Conservation (phyloP, 2,888 invertebrate genomes). For the Lasioglossum figueresi region DNA sequence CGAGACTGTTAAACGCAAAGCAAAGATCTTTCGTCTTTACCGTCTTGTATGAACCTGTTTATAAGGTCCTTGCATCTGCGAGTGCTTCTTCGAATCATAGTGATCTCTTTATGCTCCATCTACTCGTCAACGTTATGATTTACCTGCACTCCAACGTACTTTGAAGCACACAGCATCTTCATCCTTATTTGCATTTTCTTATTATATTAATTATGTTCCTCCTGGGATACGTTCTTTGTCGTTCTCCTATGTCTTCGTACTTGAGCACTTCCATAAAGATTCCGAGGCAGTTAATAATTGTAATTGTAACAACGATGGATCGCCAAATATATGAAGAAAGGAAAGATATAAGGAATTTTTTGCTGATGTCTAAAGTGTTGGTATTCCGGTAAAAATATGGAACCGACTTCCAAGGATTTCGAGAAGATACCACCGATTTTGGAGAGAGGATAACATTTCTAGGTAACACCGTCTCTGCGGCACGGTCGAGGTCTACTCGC, state of each 20-base stretch:
- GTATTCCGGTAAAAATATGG: neutral
- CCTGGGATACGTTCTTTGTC: neutral
- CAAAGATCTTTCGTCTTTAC: neutral
- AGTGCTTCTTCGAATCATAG: neutral
- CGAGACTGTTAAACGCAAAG: neutral
- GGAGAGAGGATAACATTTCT: neutral
- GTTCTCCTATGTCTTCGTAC: neutral
- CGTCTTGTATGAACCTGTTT: neutral
- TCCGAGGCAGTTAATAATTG: neutral
- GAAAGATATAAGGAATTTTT: neutral
- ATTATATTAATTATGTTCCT: neutral
- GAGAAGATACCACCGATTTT: neutral
- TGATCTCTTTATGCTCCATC: neutral
- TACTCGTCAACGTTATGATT: slow-evolving; percentile 1
- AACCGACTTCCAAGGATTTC: neutral
- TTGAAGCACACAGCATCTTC: neutral
- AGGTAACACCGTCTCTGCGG: neutral
- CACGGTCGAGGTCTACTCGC: slow-evolving; percentile 4
- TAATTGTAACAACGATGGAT: neutral
- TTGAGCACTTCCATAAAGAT: neutral
- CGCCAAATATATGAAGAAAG: neutral
- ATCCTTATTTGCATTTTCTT: neutral
- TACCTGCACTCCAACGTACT: neutral
- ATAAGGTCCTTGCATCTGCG: neutral
- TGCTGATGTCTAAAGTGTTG: neutral